Base-by-base conservation (phyloP, 2,888 invertebrate genomes). In the Parthenolecanium corni region DNA sequence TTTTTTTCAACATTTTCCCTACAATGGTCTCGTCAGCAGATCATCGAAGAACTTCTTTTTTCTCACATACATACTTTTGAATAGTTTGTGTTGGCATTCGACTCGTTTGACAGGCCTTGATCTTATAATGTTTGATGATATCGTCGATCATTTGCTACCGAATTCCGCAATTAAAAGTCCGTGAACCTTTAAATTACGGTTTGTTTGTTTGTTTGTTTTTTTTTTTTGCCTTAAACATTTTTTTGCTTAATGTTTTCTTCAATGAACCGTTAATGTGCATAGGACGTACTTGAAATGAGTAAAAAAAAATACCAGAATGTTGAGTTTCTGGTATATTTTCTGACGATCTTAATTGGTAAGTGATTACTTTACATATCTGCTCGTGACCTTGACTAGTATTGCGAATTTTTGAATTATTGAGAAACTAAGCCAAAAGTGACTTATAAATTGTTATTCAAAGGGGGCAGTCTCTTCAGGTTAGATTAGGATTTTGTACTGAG, bases 41-140 rank as follows among this genome's bases (percentile, higher is more conserved):
- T 49, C 23, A 21, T 23, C 14, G 6, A 2, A n/a, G n/a, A n/a
- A 49, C 23, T 49, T 49, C 23, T 5, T 49, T 49, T 23, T 49
- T 23, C 9, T 31, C 31, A 20, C 23, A 20, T 23, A 21, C 52
- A 9, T 3, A n/a, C 3, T 52, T 31, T 52, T 52, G 52, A 52
- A 16, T 52, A 31, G 36, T 52, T 52, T 52, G 52, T 36, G 31
- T 23, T 23, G 52, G 52, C 36, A 52, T 31, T 25, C 31, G 25
- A 52, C 52, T 52, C 52, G 25, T 49, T 14, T 20, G 20, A 49
- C 14, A 49, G 49, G 49, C 44, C 44, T 42, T 42, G 44, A 42
- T 42, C 44, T 42, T 42, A 18, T 6, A 9, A 42, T 42, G 3
- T 14, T 3, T 9, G 3, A 42, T 9, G 5, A 5, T 42, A 42